Evolutionary conservation across 2,113 vertebrate species (phyloP).

Genomic region (Pelobates fuscus): DNA sequence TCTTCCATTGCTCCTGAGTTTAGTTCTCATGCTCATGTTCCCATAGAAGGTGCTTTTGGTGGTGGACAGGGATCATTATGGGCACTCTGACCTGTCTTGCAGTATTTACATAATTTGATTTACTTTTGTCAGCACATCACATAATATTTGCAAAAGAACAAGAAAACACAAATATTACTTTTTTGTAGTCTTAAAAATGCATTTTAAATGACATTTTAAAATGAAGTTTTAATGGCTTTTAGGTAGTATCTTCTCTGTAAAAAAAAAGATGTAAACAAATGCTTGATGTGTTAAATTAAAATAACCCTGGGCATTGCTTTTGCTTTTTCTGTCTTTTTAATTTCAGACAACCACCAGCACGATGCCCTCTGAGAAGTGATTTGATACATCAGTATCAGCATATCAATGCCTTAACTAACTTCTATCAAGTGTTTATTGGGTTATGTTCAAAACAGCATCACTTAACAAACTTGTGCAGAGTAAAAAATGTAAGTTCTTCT

Average conservation of each 20-base stretch:
- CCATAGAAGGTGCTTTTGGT: too few relatives aligned
- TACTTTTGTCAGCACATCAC: conserved; percentile 30
- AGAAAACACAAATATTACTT: conserved; percentile 19
- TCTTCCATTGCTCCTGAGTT: too few relatives aligned
- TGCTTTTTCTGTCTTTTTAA: conserved; percentile 35
- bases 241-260: too few relatives aligned
- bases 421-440: neutral
- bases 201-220: conserved; percentile 25
- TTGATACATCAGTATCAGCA: conserved; percentile 27
- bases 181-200: conserved; percentile 4
- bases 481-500: too few relatives aligned
- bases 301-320: conserved; percentile 15
- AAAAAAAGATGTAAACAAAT: too few relatives aligned
- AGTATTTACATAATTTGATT: too few relatives aligned
- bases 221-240: too few relatives aligned
- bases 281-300: conserved; percentile 21
- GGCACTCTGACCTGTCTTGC: too few relatives aligned
- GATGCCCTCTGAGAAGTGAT: conserved; percentile 9
- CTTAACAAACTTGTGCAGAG: too few relatives aligned
- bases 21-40: too few relatives aligned
- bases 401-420: conserved; percentile 6
- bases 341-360: neutral
- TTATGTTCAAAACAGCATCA: too few relatives aligned
- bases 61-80: too few relatives aligned
- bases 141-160: neutral